A percentile compares a stretch with the other conserved stretches of the same genome.
phyloP scores from a whole-genome alignment of 2,113 vertebrate species.

The Rhombomys opimus region DNA sequence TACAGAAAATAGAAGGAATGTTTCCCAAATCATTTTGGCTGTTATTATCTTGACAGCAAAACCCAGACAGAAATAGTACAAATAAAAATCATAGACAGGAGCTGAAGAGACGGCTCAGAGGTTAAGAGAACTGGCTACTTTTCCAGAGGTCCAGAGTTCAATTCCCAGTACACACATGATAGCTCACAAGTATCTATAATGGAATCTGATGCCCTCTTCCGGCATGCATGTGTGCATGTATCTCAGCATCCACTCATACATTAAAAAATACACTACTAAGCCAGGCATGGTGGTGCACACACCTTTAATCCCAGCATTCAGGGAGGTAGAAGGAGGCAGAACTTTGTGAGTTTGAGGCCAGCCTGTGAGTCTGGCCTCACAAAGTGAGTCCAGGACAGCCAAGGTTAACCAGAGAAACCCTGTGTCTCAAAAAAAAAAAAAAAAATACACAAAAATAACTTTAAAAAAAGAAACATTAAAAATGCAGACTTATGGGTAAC shows the following conservation, averaged over 20 bases:
- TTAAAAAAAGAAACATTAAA: neutral
- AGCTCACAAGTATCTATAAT: neutral
- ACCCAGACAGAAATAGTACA: conserved; percentile 32
- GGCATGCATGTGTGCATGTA: neutral
- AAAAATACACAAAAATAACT: too few relatives aligned
- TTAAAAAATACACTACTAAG: neutral
- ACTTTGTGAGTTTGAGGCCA: too few relatives aligned
- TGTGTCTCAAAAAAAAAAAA: too few relatives aligned
- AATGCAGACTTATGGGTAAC: too few relatives aligned
- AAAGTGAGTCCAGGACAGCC: too few relatives aligned
- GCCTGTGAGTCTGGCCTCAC: too few relatives aligned
- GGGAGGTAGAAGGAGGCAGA: too few relatives aligned
- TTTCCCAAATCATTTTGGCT: conserved; percentile 42
- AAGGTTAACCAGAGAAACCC: too few relatives aligned
- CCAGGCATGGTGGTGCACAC: too few relatives aligned
- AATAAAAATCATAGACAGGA: conserved; percentile 7
- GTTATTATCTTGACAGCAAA: conserved; percentile 30
- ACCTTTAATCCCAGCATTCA: too few relatives aligned
- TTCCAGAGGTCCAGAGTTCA: neutral
- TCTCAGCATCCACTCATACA: neutral
- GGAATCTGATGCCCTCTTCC: neutral
- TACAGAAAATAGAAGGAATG: conserved; percentile 46
- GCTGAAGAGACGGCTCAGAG: neutral
- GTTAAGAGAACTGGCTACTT: neutral
- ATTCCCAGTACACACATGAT: neutral